Evolutionary conservation across 2,888 invertebrate species (phyloP), one percentile per base, ranked within the genome.

Genomic region (Phyllotreta striolata): DNA sequence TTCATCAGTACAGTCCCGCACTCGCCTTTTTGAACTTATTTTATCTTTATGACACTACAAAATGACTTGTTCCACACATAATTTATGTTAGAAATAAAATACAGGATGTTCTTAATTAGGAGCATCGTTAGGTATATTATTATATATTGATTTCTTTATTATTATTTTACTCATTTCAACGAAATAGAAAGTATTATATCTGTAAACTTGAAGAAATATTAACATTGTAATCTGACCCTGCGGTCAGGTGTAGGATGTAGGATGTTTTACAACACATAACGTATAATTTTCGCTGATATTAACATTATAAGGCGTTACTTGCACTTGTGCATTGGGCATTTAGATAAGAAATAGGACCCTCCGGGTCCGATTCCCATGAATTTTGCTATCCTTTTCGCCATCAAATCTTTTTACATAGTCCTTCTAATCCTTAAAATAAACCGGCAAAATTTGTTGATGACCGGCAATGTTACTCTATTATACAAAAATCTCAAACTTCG

Each of bases 231-330:
- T 34, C 13, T 51, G 51, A 51, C 58, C 58, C 51, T 41, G 51
- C 24, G 24, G 7, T n/a, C 12, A 59, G 9, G 63, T 58, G 63
- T 63, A 52, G 46, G 56, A 52, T 54, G 63, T 38, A 55, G 56
- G 62, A 56, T 49, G 56, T 58, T 54, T 55, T 62, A 62, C 54
- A 62, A 58, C 58, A 55, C 58, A 39, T 54, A 66, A 44, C 52
- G n/a, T 60, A 54, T 60, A 60, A 63, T 52, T 47, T 59, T 62
- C 46, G 56, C 56, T 14, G 52, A 60, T 63, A 63, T 66, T 66
- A 66, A 66, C 60, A 63, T 63, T 55, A 56, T 56, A 51, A 51
- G 59, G 59, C 59, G 59, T 59, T 43, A 34, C 38, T 38, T 8
- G 58, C 49, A 13, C 49, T 35, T 10, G 39, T 58, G 24, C 24